Base-by-base conservation (phyloP, 2,797 vertebrate genomes). In the Coreius guichenoti region DNA sequence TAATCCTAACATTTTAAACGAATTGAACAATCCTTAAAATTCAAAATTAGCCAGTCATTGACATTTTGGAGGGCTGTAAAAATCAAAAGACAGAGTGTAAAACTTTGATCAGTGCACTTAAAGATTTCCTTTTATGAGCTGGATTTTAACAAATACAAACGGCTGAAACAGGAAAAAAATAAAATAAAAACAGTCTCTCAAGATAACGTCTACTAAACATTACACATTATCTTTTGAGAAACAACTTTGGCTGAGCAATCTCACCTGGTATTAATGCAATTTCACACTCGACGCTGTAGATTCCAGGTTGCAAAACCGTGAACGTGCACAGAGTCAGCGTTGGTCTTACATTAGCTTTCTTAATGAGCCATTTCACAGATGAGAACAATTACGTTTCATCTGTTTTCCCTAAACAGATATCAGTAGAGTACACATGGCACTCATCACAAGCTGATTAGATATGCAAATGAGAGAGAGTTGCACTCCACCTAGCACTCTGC, bases 371-470 rank as follows among this genome's bases (percentile, higher is more conserved):
- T 17, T 67, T 83, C 21, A 65, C 43, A 67, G 72, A n/a, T 39
- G 21, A 83, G 5, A 51, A 14, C 23, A 73, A 61, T 73, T 26
- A n/a, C 2, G 13, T 51, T 21, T 36, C 1, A 36, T 68, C 29
- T 26, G 63, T 63, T 47, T 63, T 33, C 17, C 26, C 61, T 36
- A 11, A 26, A 72, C 51, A 72, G 49, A 75, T 75, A 67, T 75
- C 81, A 75, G 29, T n/a, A 19, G 56, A 43, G 58, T 39, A 67
- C 61, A 77, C 63, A 56, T 56, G 73, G 58, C 14, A 21, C 61
- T 29, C 23, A 5, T 76, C 16, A 23, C 61, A 16, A 16, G 23
- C 29, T 83, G 61, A 77, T 83, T 54, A 77, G 47, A 83, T 68
- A 39, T 76, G 31, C 43, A 76, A 39, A 83, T 83, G 43, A 74